Conservation (phyloP, 2,888 invertebrate species). For the Noctuana brunneofusca region DNA sequence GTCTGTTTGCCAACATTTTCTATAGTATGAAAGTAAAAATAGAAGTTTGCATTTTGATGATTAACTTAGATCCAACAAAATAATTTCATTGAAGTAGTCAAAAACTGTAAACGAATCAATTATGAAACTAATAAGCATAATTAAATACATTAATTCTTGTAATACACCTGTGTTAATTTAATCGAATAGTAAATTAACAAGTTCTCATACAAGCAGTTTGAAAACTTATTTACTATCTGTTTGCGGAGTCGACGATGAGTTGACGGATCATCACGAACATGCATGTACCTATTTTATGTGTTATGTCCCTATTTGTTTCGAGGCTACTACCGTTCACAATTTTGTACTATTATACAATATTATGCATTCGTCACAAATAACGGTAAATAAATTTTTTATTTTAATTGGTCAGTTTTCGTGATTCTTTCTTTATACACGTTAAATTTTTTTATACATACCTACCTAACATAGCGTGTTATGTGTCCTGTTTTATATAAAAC, state of each 20-base stretch:
- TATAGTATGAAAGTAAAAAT: too few species aligned
- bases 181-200: slow-evolving; percentile 25
- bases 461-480: neutral
- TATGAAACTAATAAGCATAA: too few species aligned
- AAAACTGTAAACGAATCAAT: too few species aligned
- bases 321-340: too few species aligned
- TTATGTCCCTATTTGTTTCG: too few species aligned
- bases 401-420: neutral
- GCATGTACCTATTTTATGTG: neutral
- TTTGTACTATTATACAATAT: neutral
- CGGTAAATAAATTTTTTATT: neutral
- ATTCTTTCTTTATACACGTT: neutral
- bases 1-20: too few species aligned
- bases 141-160: neutral
- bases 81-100: too few species aligned
- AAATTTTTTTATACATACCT: neutral
- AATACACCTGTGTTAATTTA: neutral
- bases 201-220: neutral
- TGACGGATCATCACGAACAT: slow-evolving; percentile 6
- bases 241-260: slow-evolving; percentile 38
- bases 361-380: neutral
- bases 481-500: slow-evolving; percentile 33
- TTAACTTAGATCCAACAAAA: too few species aligned
- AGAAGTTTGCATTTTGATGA: too few species aligned
- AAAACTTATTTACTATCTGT: slow-evolving; percentile 6